phyloP scores from a whole-genome alignment of 2,888 invertebrate species.

The Cheiracanthium punctorium region DNA sequence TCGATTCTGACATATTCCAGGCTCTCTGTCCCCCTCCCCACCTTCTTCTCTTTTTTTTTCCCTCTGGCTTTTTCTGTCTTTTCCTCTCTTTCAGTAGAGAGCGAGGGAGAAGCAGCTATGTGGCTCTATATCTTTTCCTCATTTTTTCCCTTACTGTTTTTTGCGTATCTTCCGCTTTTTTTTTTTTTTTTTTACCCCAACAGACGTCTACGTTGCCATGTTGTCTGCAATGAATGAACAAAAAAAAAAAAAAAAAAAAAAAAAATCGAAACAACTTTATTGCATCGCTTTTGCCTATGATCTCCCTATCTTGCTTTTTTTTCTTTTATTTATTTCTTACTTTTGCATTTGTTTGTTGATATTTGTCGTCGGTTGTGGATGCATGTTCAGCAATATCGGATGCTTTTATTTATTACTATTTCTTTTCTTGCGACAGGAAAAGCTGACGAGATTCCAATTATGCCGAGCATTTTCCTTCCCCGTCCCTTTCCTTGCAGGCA shows the following conservation, averaged over 20 bases:
- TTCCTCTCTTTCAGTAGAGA: slow-evolving; percentile 38
- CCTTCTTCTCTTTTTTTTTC: slow-evolving; percentile 17
- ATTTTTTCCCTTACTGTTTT: slow-evolving; percentile 31
- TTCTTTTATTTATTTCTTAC: not conserved
- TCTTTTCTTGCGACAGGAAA: not conserved
- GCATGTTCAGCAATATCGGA: not conserved
- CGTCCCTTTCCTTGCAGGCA: too few species aligned
- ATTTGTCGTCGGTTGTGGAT: slow-evolving; percentile 27
- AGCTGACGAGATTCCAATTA: not conserved
- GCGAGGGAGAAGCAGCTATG: slow-evolving; percentile 58
- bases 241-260: too few species aligned
- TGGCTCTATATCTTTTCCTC: slow-evolving; percentile 44
- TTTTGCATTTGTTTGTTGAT: slow-evolving; percentile 19
- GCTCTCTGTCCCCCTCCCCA: slow-evolving; percentile 37
- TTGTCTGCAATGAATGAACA: slow-evolving; percentile 66
- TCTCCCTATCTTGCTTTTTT: not conserved
- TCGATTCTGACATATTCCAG: slow-evolving; percentile 67
- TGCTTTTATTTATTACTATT: not conserved
- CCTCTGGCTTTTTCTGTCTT: slow-evolving; percentile 33
- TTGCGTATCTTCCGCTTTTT: slow-evolving; percentile 32
- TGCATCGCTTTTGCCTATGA: slow-evolving; percentile 56
- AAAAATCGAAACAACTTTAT: slow-evolving; percentile 53
- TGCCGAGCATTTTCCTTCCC: not conserved
- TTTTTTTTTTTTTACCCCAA: slow-evolving; percentile 23
- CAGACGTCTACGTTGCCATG: slow-evolving; percentile 59